phyloP scores from a whole-genome alignment of 2,888 invertebrate species.

The Anodontia alba region DNA sequence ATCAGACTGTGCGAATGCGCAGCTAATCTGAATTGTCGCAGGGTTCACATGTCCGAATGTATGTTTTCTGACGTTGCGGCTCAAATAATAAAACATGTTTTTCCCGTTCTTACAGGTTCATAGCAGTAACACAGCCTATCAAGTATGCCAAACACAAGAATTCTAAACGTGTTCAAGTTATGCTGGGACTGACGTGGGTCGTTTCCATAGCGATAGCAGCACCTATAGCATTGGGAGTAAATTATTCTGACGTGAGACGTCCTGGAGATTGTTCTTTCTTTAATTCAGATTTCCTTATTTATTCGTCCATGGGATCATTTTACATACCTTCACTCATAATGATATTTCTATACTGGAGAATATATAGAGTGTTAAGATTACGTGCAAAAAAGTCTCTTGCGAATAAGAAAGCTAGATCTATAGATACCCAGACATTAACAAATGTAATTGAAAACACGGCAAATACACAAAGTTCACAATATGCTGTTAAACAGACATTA shows the following conservation, averaged over 20 bases:
- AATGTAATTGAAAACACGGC: constrained; percentile 81
- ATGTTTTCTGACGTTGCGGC: too few relatives aligned
- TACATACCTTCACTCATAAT: constrained; percentile 99
- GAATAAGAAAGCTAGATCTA: constrained; percentile 71
- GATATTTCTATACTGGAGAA: constrained; percentile 98
- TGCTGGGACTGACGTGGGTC: constrained; percentile 97
- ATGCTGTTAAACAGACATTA: constrained; percentile 22
- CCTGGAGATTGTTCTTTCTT: constrained; percentile 97
- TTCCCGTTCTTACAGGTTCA: constrained; percentile 90
- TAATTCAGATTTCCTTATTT: constrained; percentile 98
- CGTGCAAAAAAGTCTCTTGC: constrained; percentile 77
- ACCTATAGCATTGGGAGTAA: constrained; percentile 97
- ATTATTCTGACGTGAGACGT: constrained; percentile 94
- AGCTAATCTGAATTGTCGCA: too few relatives aligned
- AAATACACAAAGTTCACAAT: background rate
- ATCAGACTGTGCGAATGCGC: too few relatives aligned
- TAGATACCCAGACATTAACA: constrained; percentile 73
- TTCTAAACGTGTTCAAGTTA: constrained; percentile 93
- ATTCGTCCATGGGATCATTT: constrained; percentile 98
- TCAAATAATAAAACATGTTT: too few relatives aligned
- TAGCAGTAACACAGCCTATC: constrained; percentile 99
- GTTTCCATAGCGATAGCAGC: constrained; percentile 97
- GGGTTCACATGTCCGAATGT: too few relatives aligned
- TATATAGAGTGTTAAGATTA: constrained; percentile 92
- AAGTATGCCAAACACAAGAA: constrained; percentile 99